A percentile compares a stretch with the other conserved stretches of the same genome.
Conservation (phyloP, 2,797 vertebrate genomes). For the Myotis planiceps region DNA sequence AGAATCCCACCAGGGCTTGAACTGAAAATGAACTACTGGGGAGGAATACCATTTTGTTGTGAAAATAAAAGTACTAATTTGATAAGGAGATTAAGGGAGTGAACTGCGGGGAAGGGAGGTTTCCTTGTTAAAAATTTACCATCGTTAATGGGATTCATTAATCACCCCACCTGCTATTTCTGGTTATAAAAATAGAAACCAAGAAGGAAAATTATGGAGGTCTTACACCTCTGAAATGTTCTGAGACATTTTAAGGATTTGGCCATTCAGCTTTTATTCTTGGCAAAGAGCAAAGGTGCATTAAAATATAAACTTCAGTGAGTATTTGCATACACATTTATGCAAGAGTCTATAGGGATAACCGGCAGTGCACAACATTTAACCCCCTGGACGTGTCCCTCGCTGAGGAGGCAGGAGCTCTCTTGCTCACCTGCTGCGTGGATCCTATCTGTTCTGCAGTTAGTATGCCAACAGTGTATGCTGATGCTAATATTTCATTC, state of each 20-base stretch:
- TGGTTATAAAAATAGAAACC: constrained; percentile 45
- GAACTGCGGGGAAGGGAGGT: constrained; percentile 32
- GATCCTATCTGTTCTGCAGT: rapidly evolving
- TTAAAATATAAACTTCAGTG: neutral
- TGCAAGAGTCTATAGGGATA: rapidly evolving
- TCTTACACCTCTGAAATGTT: neutral
- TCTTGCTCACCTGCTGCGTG: rapidly evolving
- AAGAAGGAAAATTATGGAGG: neutral
- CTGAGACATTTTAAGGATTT: neutral
- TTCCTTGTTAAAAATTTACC: constrained; percentile 69
- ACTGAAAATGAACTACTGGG: constrained; percentile 60
- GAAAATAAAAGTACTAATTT: constrained; percentile 75
- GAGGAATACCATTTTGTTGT: constrained; percentile 44
- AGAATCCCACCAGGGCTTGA: constrained; percentile 41
- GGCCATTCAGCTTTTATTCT: neutral
- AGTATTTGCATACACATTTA: neutral
- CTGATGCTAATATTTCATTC: rapidly evolving
- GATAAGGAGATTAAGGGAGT: constrained; percentile 69
- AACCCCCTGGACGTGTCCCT: no score
- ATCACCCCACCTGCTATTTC: constrained; percentile 45
- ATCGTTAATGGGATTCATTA: constrained; percentile 54
- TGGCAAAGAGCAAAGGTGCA: neutral
- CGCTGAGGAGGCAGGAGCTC: rapidly evolving
- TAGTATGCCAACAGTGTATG: rapidly evolving
- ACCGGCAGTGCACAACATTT: no score